Conservation (phyloP, 2,888 invertebrate species). For the Atrina japonica region DNA sequence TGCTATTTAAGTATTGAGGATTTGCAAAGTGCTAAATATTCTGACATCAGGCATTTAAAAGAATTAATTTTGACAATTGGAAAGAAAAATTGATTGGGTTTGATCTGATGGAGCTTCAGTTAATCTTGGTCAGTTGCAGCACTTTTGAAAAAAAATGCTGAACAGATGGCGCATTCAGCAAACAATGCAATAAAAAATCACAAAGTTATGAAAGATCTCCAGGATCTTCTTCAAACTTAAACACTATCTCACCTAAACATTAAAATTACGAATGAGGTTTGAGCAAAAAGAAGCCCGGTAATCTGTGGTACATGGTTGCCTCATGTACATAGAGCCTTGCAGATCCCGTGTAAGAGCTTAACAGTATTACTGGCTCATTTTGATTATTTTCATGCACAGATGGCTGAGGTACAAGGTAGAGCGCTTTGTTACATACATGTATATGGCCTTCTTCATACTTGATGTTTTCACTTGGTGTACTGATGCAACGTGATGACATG, state of each 20-base stretch:
- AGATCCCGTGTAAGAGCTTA: background rate
- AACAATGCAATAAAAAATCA: constrained; percentile 19
- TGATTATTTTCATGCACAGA: constrained; percentile 15
- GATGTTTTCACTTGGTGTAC: background rate
- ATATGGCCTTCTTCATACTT: constrained; percentile 3
- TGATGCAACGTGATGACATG: constrained; percentile 21
- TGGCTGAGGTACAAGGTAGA: constrained; percentile 26
- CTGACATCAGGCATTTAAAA: constrained; percentile 37
- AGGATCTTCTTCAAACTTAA: constrained; percentile 20
- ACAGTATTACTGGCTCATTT: constrained; percentile 16
- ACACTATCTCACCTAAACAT: constrained; percentile 24
- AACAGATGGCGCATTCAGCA: constrained; percentile 18
- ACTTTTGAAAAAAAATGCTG: constrained; percentile 5
- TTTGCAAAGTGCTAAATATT: constrained; percentile 43
- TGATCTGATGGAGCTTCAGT: constrained; percentile 36
- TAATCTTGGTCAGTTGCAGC: constrained; percentile 25
- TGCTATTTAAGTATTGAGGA: constrained; percentile 36
- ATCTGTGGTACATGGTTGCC: constrained; percentile 32
- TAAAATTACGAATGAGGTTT: constrained; percentile 16
- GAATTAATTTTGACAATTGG: constrained; percentile 25
- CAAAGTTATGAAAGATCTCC: constrained; percentile 1
- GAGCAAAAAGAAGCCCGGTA: constrained; percentile 31
- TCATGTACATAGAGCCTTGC: constrained; percentile 13
- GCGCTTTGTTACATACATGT: constrained; percentile 8
- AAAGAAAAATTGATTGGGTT: constrained; percentile 24